Conservation (phyloP, 2,113 vertebrate genomes). For the Hippocampus zosterae region DNA sequence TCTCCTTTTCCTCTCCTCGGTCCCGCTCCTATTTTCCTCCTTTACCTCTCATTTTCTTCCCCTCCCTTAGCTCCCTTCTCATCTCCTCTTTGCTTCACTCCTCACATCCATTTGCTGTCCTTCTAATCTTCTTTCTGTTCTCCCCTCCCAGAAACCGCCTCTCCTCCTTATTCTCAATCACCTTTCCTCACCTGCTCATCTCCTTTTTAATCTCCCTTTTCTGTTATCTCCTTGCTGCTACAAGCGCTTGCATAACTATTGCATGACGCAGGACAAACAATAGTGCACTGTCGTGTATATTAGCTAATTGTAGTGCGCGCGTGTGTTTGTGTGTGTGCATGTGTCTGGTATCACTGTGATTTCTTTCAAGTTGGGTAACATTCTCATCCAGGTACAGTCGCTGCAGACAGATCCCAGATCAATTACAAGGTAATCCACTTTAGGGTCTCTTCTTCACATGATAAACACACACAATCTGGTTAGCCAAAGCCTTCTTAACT, state of each 20-base stretch:
- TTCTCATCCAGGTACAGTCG: conserved; percentile 26
- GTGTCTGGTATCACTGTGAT: not conserved
- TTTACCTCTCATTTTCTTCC: not conserved
- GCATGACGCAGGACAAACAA: not conserved
- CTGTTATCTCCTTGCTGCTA: not conserved
- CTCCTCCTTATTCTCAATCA: not conserved
- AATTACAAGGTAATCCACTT: conserved; percentile 56
- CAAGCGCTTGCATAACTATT: not conserved
- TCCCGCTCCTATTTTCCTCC: not conserved
- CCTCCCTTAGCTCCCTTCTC: not conserved
- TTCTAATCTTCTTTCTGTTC: not conserved
- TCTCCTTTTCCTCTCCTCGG: no score
- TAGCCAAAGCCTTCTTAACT: conserved; percentile 69
- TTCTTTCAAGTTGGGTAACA: conserved; percentile 21
- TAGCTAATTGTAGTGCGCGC: not conserved
- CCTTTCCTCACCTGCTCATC: not conserved
- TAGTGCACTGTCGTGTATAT: not conserved
- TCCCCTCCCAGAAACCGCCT: not conserved
- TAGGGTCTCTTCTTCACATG: conserved; percentile 45
- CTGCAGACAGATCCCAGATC: conserved; percentile 34
- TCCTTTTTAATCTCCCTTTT: not conserved
- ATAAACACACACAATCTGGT: conserved; percentile 69
- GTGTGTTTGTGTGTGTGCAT: not conserved
- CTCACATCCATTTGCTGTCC: not conserved
- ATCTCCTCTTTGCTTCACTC: not conserved